phyloP scores from a whole-genome alignment of 2,113 vertebrate species.

The Varanus komodoensis region DNA sequence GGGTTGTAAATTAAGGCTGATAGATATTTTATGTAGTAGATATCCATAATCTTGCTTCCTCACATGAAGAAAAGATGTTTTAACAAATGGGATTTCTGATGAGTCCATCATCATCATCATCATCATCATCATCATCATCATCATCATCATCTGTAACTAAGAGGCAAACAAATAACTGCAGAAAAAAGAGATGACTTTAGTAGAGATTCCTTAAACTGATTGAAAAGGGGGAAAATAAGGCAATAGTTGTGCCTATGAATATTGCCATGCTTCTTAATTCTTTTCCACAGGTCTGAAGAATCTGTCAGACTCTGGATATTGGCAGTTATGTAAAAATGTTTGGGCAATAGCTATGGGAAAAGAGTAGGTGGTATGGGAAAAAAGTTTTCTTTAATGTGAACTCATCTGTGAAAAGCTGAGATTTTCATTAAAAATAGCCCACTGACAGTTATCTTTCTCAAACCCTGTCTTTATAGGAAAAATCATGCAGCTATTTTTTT shows the following conservation, averaged over 20 bases:
- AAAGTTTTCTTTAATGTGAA: conserved; percentile 4
- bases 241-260: not conserved
- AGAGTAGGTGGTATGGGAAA: not conserved
- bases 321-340: conserved; percentile 2
- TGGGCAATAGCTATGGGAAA: conserved; percentile 22
- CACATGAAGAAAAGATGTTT: not conserved
- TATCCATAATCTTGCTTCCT: not conserved
- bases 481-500: not conserved
- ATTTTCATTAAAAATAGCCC: not conserved
- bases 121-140: not conserved
- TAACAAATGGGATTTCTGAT: not conserved
- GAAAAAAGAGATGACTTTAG: not conserved
- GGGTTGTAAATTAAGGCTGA: not conserved
- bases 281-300: not conserved
- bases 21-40: not conserved
- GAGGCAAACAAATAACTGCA: not conserved
- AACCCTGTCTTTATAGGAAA: not conserved
- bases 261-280: not conserved
- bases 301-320: not conserved
- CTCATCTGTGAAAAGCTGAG: not conserved
- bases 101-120: not conserved
- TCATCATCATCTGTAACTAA: not conserved
- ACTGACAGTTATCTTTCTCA: not conserved
- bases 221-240: not conserved
- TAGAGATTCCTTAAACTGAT: not conserved